phyloP scores from a whole-genome alignment of 2,113 vertebrate species.

The Chloroceryle aenea region DNA sequence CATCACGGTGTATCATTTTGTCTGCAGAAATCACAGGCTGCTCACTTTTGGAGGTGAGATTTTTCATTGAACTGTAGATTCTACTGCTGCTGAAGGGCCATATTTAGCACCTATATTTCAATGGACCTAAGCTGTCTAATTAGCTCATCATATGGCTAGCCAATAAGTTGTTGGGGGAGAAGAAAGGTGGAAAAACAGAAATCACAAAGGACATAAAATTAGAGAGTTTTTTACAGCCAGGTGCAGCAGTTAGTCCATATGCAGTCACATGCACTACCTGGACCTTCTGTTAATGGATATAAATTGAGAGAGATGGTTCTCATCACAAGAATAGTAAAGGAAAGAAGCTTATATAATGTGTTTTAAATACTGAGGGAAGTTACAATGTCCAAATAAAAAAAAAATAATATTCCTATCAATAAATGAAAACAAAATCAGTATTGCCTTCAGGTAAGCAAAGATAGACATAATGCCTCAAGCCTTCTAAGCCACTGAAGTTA shows the following conservation, averaged over 20 bases:
- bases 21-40: accelerated
- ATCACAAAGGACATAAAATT: not conserved
- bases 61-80: not conserved
- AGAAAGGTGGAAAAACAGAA: not conserved
- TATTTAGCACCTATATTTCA: not conserved
- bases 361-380: not conserved
- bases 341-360: not conserved
- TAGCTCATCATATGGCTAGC: not conserved
- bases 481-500: not conserved
- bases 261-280: not conserved
- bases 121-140: not conserved
- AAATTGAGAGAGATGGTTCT: not conserved
- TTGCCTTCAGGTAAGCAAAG: not conserved
- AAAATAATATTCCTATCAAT: not conserved
- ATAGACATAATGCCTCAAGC: not conserved
- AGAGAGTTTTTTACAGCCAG: not conserved
- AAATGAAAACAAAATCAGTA: not conserved
- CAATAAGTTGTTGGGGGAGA: not conserved
- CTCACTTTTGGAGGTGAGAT: not conserved
- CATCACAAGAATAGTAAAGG: not conserved
- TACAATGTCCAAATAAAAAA: not conserved
- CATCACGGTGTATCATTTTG: not conserved
- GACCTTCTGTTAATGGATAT: not conserved
- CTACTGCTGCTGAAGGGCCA: not conserved
- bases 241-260: not conserved